phyloP scores from a whole-genome alignment of 2,113 vertebrate species.

The Equus przewalskii region DNA sequence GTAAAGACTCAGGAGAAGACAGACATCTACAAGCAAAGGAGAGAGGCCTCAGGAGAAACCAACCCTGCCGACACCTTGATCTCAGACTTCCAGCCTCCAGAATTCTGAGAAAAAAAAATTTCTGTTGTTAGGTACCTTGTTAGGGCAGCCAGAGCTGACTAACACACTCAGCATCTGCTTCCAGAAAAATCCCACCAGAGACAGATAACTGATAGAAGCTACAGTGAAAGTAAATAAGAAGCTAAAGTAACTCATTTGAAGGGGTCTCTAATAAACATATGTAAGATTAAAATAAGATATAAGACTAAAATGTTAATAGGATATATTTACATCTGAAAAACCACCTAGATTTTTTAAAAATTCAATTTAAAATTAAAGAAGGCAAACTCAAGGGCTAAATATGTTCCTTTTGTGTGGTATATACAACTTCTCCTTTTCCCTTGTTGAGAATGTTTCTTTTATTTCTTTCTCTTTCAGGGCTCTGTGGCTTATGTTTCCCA shows the following conservation, averaged over 20 bases:
- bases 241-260: neutral
- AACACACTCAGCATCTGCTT: neutral
- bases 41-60: neutral
- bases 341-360: neutral
- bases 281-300: neutral
- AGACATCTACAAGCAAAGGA: neutral
- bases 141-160: neutral
- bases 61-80: neutral
- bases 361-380: neutral
- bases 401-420: neutral
- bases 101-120: neutral
- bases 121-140: neutral
- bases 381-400: neutral
- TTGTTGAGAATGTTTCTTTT: neutral
- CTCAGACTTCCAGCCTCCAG: neutral
- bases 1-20: neutral
- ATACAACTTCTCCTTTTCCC: neutral
- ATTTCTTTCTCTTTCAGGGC: conserved; percentile 82
- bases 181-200: neutral
- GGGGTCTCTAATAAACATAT: neutral
- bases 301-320: neutral
- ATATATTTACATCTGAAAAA: neutral
- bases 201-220: neutral
- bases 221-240: neutral
- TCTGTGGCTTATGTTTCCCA: conserved; percentile 91